Percentiles rank a stretch among this genome's conserved stretches.
Evolutionary conservation across 2,888 invertebrate genomes (phyloP).

Genomic region (Carabus problematicus): DNA sequence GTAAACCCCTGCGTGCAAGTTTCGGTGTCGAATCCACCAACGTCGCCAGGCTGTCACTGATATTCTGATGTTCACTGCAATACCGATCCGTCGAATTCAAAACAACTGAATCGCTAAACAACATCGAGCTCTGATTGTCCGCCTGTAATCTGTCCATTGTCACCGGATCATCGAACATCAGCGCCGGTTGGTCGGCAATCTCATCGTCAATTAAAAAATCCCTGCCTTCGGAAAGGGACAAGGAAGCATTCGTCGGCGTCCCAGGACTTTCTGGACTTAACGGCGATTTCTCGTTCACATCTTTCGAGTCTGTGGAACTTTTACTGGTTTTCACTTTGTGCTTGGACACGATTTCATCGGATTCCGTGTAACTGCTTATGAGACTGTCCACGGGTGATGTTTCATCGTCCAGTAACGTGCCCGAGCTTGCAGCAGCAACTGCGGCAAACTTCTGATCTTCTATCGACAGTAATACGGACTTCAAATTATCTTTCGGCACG

Average conservation of each 20-base stretch:
- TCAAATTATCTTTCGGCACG: conserved; percentile 45
- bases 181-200: conserved; percentile 87
- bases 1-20: conserved; percentile 53
- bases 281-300: conserved; percentile 57
- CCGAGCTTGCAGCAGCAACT: conserved; percentile 73
- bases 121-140: background rate
- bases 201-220: conserved; percentile 88
- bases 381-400: conserved; percentile 84
- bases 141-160: conserved; percentile 47
- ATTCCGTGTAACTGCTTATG: conserved; percentile 72
- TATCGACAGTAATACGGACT: conserved; percentile 68
- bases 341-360: conserved; percentile 63
- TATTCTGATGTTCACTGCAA: conserved; percentile 47
- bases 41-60: conserved; percentile 54
- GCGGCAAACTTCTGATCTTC: conserved; percentile 79
- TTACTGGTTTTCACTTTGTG: conserved; percentile 43
- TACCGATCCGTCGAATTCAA: conserved; percentile 43
- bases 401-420: conserved; percentile 79
- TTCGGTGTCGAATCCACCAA: conserved; percentile 56
- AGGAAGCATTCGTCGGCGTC: conserved; percentile 79
- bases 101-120: conserved; percentile 22
- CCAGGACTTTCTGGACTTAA: conserved; percentile 69
- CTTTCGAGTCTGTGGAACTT: conserved; percentile 62
- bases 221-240: conserved; percentile 81
- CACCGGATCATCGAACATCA: conserved; percentile 75